phyloP scores from a whole-genome alignment of 2,113 vertebrate species.

The Chascanopsetta lugubris region DNA sequence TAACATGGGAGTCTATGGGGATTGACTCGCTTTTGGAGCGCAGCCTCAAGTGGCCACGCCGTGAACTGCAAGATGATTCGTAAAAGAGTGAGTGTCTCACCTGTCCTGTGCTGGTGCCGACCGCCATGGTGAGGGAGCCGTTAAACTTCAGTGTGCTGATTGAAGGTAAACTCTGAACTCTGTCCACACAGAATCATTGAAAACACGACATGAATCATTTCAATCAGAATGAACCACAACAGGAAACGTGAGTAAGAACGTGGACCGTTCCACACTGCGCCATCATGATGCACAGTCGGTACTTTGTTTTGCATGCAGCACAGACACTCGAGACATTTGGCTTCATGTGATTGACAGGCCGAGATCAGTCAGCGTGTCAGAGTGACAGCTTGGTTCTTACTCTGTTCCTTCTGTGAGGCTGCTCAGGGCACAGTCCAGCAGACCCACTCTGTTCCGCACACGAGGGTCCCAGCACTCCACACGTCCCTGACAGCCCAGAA shows the following conservation, averaged over 20 bases:
- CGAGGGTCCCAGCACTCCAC: conserved; percentile 99
- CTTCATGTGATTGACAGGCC: conserved; percentile 6
- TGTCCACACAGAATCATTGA: too few relatives aligned
- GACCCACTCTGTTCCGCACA: conserved; percentile 85
- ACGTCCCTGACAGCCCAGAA: conserved; percentile 81
- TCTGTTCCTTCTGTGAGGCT: conserved; percentile 89
- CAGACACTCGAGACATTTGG: conserved; percentile 20
- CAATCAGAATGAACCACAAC: background rate
- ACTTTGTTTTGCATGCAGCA: background rate
- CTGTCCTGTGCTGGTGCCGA: conserved; percentile 96
- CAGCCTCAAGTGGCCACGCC: too few relatives aligned
- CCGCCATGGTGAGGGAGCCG: conserved; percentile 88
- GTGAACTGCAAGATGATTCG: too few relatives aligned
- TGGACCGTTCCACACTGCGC: background rate
- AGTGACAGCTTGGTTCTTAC: conserved; percentile 78
- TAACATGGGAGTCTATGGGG: too few relatives aligned
- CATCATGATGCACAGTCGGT: conserved; percentile 21
- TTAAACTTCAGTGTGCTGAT: conserved; percentile 92
- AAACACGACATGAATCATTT: conserved; percentile 5
- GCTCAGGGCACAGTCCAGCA: conserved; percentile 92
- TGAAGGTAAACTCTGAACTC: conserved; percentile 89
- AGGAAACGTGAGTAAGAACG: background rate
- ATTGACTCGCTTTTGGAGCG: too few relatives aligned
- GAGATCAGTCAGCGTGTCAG: background rate
- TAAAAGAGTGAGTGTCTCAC: conserved; percentile 69